Conservation (phyloP, 2,113 vertebrate species). For the Microtus oregoni region DNA sequence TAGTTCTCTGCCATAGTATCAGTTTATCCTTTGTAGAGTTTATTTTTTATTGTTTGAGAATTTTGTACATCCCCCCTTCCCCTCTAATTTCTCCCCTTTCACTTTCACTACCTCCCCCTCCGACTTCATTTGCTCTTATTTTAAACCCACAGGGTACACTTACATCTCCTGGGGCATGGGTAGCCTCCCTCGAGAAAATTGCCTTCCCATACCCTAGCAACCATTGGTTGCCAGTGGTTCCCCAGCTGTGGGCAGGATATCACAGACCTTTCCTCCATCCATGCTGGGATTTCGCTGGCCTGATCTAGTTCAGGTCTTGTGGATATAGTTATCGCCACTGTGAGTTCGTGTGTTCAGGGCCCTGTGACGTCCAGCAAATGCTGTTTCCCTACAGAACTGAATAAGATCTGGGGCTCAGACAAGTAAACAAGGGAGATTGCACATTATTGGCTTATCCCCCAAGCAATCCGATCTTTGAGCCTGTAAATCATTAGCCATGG, state of each 20-base stretch:
- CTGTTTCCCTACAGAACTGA: neutral
- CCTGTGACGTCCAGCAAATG: neutral
- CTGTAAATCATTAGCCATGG: neutral
- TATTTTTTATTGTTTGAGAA: neutral
- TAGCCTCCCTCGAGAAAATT: neutral
- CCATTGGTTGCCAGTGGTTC: neutral
- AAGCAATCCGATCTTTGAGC: neutral
- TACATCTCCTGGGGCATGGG: too few species aligned
- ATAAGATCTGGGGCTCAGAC: neutral
- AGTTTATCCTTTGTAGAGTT: slow-evolving; percentile 12
- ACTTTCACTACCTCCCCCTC: too few species aligned
- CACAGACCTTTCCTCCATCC: too few species aligned
- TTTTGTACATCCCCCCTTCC: too few species aligned
- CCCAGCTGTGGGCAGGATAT: neutral
- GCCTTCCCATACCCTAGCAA: too few species aligned
- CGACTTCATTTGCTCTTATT: neutral
- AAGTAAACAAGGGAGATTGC: neutral
- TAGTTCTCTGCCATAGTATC: neutral
- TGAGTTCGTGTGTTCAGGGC: too few species aligned
- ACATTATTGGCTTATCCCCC: neutral
- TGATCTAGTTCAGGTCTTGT: neutral
- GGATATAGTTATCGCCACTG: too few species aligned
- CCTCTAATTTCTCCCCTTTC: neutral
- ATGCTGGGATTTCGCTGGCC: neutral
- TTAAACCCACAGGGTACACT: neutral